Percentiles rank a stretch among this genome's conserved stretches.
phyloP scores from a whole-genome alignment of 53 echinoderm and acorn worm genomes.

The Henricia sp. region DNA sequence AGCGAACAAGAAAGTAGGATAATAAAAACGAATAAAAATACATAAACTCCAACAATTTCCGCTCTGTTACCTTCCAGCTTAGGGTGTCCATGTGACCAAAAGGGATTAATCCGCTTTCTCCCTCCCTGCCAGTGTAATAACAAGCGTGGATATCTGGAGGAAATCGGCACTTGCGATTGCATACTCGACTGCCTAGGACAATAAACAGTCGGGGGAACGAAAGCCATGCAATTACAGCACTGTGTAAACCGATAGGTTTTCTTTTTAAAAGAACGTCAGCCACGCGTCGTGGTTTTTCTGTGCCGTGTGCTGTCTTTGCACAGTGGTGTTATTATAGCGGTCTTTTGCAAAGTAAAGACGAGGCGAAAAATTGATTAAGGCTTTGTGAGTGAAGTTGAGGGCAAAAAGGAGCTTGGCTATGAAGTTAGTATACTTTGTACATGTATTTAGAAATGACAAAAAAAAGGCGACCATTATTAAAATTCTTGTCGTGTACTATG shows the following conservation, averaged over 20 bases:
- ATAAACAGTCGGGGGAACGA: slow-evolving; percentile 25
- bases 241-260: slow-evolving; percentile 36
- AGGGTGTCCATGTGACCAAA: not conserved
- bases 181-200: slow-evolving; percentile 33
- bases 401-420: no score
- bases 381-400: no score
- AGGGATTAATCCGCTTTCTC: slow-evolving; percentile 25
- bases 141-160: not conserved
- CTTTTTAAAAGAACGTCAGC: not conserved
- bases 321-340: slow-evolving; percentile 47
- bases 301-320: not conserved
- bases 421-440: no score
- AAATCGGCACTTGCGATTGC: not conserved
- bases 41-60: not conserved
- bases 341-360: slow-evolving; percentile 26
- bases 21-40: not conserved
- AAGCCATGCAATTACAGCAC: slow-evolving; percentile 33
- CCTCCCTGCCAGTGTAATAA: not conserved
- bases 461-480: no score
- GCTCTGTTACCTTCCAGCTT: slow-evolving; percentile 14
- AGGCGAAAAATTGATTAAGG: slow-evolving; percentile 18
- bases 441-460: no score
- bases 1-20: not conserved
- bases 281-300: not conserved
- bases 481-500: no score